Evolutionary conservation across 2,888 invertebrate species (phyloP).

Genomic region (Tipula unca): DNA sequence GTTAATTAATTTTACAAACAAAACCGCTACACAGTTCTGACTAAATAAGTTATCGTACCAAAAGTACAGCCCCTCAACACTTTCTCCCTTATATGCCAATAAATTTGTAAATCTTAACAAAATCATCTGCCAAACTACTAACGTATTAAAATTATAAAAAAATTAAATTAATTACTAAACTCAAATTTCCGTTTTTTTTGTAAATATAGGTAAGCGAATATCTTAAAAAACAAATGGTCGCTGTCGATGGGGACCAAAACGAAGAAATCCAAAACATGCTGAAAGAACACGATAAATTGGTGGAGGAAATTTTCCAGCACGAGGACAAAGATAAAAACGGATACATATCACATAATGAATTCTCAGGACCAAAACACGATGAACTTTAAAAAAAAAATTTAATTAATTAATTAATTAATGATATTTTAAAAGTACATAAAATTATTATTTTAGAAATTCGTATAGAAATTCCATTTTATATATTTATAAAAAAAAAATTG

Average conservation of each 20-base stretch:
- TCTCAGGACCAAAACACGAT: slow-evolving; percentile 95
- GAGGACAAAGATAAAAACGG: slow-evolving; percentile 96
- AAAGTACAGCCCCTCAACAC: background rate
- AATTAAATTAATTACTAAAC: background rate
- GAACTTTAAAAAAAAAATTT: slow-evolving; percentile 60
- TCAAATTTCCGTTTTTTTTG: background rate
- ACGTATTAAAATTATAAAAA: background rate
- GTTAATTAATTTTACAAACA: too few species aligned
- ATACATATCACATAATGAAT: slow-evolving; percentile 90
- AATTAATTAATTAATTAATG: background rate
- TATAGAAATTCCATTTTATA: slow-evolving; percentile 14
- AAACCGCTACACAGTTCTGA: too few species aligned
- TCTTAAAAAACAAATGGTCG: slow-evolving; percentile 83
- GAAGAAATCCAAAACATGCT: slow-evolving; percentile 76
- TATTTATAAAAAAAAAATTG: slow-evolving; percentile 3
- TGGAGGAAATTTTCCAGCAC: slow-evolving; percentile 94
- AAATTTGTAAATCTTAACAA: background rate
- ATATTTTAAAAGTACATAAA: background rate
- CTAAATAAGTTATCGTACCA: too few species aligned
- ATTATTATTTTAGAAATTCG: background rate
- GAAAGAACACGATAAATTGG: slow-evolving; percentile 83
- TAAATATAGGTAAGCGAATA: slow-evolving; percentile 82
- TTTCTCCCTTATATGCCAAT: too few species aligned
- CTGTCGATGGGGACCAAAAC: slow-evolving; percentile 64
- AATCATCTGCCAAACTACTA: background rate